phyloP scores from a whole-genome alignment of 2,113 vertebrate species.

The Ovis canadensis region DNA sequence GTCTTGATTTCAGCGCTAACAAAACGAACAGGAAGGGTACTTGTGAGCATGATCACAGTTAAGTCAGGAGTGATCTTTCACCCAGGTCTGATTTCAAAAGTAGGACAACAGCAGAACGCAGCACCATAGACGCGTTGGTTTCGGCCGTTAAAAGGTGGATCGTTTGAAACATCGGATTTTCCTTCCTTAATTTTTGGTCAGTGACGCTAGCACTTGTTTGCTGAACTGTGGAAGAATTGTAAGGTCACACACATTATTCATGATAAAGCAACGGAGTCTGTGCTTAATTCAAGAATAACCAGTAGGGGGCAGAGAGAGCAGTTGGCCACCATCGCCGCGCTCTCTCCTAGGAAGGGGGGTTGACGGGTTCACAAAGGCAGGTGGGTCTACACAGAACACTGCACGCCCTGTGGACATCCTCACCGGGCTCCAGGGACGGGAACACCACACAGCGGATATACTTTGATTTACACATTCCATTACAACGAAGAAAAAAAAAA shows the following conservation, averaged over 20 bases:
- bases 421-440: slow-evolving; percentile 77
- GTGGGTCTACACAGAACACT: slow-evolving; percentile 81
- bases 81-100: slow-evolving; percentile 76
- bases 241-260: slow-evolving; percentile 73
- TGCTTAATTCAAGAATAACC: slow-evolving; percentile 82
- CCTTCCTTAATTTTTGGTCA: slow-evolving; percentile 78
- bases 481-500: slow-evolving; percentile 57
- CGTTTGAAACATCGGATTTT: slow-evolving; percentile 33
- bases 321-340: slow-evolving; percentile 61
- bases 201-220: slow-evolving; percentile 83
- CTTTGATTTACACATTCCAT: slow-evolving; percentile 80
- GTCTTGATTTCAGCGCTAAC: slow-evolving; percentile 74
- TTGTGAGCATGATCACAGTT: slow-evolving; percentile 62
- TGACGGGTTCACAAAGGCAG: slow-evolving; percentile 75
- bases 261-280: slow-evolving; percentile 81
- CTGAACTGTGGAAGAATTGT: slow-evolving; percentile 79
- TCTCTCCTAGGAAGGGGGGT: slow-evolving; percentile 69
- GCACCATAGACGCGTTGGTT: slow-evolving; percentile 80
- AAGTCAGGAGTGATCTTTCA: slow-evolving; percentile 71
- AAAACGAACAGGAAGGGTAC: slow-evolving; percentile 71
- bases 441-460: slow-evolving; percentile 78
- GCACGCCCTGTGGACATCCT: slow-evolving; percentile 80
- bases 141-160: slow-evolving; percentile 61
- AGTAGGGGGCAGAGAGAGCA: slow-evolving; percentile 73
- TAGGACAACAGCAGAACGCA: slow-evolving; percentile 77